phyloP scores from a whole-genome alignment of 2,797 vertebrate species.

The Poeciliopsis gracilis region DNA sequence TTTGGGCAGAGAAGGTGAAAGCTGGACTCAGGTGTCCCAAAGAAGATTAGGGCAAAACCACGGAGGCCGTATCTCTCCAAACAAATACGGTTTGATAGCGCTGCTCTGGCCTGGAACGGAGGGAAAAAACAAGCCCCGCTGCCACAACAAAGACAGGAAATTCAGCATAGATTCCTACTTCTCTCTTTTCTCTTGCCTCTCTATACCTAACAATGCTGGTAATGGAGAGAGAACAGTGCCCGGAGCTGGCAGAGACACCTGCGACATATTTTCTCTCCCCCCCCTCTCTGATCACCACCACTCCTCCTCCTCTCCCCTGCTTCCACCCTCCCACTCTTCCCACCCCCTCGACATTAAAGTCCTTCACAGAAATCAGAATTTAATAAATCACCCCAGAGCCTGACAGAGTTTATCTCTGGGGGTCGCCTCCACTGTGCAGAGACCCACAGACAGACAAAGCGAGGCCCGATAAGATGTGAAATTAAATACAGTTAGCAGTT shows the following conservation, averaged over 20 bases:
- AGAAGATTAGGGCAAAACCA: conserved; percentile 67
- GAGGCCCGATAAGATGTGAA: conserved; percentile 83
- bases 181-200: conserved; percentile 75
- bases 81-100: conserved; percentile 76
- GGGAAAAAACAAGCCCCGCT: conserved; percentile 72
- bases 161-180: conserved; percentile 81
- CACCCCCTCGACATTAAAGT: conserved; percentile 83
- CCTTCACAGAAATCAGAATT: conserved; percentile 90
- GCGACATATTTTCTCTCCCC: conserved; percentile 77
- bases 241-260: conserved; percentile 81
- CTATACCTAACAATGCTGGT: conserved; percentile 74
- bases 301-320: conserved; percentile 38
- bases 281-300: conserved; percentile 27
- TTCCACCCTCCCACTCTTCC: conserved; percentile 53
- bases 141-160: conserved; percentile 85
- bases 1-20: conserved; percentile 62
- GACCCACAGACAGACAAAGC: conserved; percentile 85
- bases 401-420: conserved; percentile 89
- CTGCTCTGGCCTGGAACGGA: conserved; percentile 68
- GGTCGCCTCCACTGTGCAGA: conserved; percentile 83
- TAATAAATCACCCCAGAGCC: conserved; percentile 89
- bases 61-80: conserved; percentile 72
- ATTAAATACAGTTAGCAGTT: conserved; percentile 89
- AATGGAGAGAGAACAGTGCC: conserved; percentile 79
- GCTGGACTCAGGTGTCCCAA: conserved; percentile 57